Conservation (phyloP, 2,888 invertebrate species). For the Cerceris rybyensis region DNA sequence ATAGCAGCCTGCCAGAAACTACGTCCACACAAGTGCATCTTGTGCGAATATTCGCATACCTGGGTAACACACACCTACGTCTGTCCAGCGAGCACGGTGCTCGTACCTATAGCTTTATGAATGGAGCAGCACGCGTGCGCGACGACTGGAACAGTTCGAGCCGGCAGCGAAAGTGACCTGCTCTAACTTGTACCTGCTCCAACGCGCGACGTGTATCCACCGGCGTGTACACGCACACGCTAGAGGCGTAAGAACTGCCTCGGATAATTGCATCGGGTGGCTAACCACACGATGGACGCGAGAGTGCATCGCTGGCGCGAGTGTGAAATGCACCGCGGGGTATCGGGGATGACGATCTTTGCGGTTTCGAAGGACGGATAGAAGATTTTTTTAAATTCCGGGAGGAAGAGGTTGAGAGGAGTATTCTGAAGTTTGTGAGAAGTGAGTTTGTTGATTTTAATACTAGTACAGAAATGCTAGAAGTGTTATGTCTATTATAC, state of each 20-base stretch:
- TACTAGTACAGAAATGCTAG: too few relatives aligned
- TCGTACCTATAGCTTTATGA: slow-evolving; percentile 72
- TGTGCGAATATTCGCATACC: slow-evolving; percentile 26
- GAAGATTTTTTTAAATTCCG: too few relatives aligned
- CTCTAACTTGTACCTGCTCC: slow-evolving; percentile 65
- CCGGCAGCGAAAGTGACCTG: slow-evolving; percentile 75
- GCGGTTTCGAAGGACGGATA: slow-evolving; percentile 9
- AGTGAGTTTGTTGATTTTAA: too few relatives aligned
- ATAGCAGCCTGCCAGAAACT: background rate
- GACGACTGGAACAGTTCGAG: slow-evolving; percentile 73
- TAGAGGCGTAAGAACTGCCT: slow-evolving; percentile 59
- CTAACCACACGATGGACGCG: slow-evolving; percentile 42
- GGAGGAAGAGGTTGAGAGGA: too few relatives aligned
- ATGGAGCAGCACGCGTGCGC: slow-evolving; percentile 76
- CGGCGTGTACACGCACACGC: slow-evolving; percentile 45
- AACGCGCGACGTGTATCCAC: slow-evolving; percentile 32
- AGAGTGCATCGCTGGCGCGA: slow-evolving; percentile 30
- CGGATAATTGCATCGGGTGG: slow-evolving; percentile 68
- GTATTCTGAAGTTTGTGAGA: too few relatives aligned
- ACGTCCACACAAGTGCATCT: slow-evolving; percentile 1
- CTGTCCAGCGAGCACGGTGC: slow-evolving; percentile 4
- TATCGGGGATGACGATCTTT: slow-evolving; percentile 18
- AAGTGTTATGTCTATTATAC: too few relatives aligned
- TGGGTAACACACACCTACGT: slow-evolving; percentile 42
- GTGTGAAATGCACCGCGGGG: slow-evolving; percentile 55